Evolutionary conservation across 1,140 invertebrate genomes (phyloP).

Genomic region (Leptinotarsa texana): DNA sequence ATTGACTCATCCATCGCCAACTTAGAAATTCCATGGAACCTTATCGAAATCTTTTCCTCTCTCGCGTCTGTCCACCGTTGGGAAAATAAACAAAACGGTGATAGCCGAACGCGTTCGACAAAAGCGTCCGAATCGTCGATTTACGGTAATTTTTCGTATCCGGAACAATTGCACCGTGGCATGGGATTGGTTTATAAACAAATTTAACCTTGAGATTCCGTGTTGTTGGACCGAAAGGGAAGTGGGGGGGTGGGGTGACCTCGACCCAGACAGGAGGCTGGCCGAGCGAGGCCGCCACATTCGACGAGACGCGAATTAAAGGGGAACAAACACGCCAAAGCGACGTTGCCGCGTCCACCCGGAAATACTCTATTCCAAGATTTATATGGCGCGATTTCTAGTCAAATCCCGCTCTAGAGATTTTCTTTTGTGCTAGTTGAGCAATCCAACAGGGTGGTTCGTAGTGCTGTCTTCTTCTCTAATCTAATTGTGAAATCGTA

Average conservation of each 20-base stretch:
- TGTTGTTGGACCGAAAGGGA: conserved; percentile 38
- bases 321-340: conserved; percentile 34
- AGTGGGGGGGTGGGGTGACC: conserved; percentile 46
- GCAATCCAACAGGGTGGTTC: too few species aligned
- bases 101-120: not conserved
- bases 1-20: too few species aligned
- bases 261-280: conserved; percentile 46
- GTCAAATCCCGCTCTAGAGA: too few species aligned
- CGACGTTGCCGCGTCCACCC: conserved; percentile 11
- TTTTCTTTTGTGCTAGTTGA: too few species aligned
- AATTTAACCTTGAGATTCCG: conserved; percentile 49
- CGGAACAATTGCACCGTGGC: not conserved
- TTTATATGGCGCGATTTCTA: too few species aligned
- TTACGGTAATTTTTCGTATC: not conserved
- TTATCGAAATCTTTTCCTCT: too few species aligned
- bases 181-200: conserved; percentile 45
- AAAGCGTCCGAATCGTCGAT: not conserved
- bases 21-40: too few species aligned
- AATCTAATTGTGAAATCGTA: too few species aligned
- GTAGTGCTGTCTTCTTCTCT: too few species aligned
- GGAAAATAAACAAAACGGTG: not conserved
- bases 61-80: not conserved
- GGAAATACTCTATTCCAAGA: too few species aligned
- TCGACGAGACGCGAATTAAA: conserved; percentile 45
- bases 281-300: conserved; percentile 45